These are phyloP conservation scores for Fistularia tabacaria DNA, from an alignment of 2,797 vertebrate genomes.

Conservation along the genomic window DNA sequence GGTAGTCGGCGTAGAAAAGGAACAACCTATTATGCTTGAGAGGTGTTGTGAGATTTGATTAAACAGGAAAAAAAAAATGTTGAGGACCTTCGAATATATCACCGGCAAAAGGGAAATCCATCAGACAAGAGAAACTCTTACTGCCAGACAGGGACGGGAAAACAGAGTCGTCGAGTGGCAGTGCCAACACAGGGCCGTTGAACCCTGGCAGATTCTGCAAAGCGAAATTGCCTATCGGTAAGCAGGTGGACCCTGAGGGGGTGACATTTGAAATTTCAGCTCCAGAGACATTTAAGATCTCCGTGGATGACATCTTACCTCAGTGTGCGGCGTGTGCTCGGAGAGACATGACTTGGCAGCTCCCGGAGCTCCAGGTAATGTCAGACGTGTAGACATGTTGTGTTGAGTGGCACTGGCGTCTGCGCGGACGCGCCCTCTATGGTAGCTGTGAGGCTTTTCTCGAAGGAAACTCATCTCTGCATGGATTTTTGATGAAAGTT, in stretches of 20 bases:
- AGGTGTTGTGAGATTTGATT: not conserved
- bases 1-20: no score
- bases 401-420: no score
- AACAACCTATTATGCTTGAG: no score
- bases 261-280: slow-evolving; percentile 63
- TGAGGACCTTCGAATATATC: not conserved
- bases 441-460: not conserved
- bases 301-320: slow-evolving; percentile 46
- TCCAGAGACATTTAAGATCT: slow-evolving; percentile 58
- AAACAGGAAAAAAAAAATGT: not conserved
- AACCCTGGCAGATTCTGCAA: slow-evolving; percentile 48
- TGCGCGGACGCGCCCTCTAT: slow-evolving; percentile 1
- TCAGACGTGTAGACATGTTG: slow-evolving; percentile 21
- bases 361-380: slow-evolving; percentile 40
- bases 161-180: slow-evolving; percentile 58
- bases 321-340: slow-evolving; percentile 36
- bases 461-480: slow-evolving; percentile 4
- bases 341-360: slow-evolving; percentile 50
- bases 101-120: not conserved
- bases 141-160: slow-evolving; percentile 36
- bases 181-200: slow-evolving; percentile 34
- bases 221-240: slow-evolving; percentile 44
- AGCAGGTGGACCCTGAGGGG: slow-evolving; percentile 54
- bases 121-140: slow-evolving; percentile 29
- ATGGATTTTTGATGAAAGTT: slow-evolving; percentile 23